These are phyloP conservation scores for Chiroxiphia lanceolata DNA, from an alignment of 2,797 vertebrate genomes.

Conservation along the genomic window DNA sequence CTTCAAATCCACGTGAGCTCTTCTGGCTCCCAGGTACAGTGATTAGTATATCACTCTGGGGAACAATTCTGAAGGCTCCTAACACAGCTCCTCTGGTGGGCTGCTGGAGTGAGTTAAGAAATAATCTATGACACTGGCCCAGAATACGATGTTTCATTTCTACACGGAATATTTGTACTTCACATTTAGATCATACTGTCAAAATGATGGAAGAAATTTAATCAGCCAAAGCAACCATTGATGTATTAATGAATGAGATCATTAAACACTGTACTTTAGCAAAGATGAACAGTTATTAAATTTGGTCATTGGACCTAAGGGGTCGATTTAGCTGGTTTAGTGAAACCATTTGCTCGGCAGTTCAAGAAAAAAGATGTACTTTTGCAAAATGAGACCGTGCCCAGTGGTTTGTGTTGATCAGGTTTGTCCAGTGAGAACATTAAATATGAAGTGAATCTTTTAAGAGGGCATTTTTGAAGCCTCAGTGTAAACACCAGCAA, in stretches of 20 bases:
- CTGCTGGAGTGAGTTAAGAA: background rate
- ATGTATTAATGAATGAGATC: constrained; percentile 66
- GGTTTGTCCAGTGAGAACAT: background rate
- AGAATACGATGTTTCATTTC: background rate
- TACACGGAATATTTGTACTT: constrained; percentile 41
- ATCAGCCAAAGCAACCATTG: constrained; percentile 51
- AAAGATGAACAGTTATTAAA: constrained; percentile 65
- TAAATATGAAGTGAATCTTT: background rate
- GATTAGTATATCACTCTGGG: background rate
- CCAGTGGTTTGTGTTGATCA: background rate
- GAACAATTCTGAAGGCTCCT: background rate
- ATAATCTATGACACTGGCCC: background rate
- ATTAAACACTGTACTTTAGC: constrained; percentile 44
- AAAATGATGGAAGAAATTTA: constrained; percentile 62
- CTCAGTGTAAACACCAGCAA: background rate
- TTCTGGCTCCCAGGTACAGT: background rate
- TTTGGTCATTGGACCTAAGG: constrained; percentile 48
- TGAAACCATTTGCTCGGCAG: constrained; percentile 36
- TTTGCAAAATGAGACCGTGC: background rate
- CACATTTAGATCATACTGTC: constrained; percentile 43
- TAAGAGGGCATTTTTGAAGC: background rate
- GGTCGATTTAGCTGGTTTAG: constrained; percentile 55
- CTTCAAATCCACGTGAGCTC: background rate
- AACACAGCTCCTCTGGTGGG: background rate
- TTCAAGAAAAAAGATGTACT: constrained; percentile 2